Percentiles rank a stretch among this genome's conserved stretches.
Evolutionary conservation across 2,113 vertebrate genomes (phyloP).

Genomic region (Genyomyrus donnyi): DNA sequence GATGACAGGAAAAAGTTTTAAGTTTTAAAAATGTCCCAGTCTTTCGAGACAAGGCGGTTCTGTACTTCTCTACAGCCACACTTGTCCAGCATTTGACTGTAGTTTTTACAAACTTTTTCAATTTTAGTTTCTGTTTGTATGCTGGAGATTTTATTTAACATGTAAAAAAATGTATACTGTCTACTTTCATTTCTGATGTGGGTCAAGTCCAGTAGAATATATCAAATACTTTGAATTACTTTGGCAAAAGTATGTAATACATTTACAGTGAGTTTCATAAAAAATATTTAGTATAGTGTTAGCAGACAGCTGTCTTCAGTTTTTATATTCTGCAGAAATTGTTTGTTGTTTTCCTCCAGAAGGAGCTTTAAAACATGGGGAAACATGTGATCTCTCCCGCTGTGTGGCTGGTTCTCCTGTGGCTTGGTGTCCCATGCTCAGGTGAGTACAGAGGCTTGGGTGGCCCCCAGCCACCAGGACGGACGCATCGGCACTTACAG

Average conservation of each 20-base stretch:
- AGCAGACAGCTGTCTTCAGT: background rate
- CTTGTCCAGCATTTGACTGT: background rate
- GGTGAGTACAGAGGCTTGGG: background rate
- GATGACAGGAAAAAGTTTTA: background rate
- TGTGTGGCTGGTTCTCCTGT: background rate
- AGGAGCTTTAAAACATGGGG: background rate
- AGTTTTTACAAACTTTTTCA: background rate
- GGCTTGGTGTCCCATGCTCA: background rate
- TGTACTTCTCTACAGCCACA: background rate
- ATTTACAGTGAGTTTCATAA: background rate
- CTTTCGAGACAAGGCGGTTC: background rate
- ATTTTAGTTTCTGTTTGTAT: background rate
- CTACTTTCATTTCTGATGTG: background rate
- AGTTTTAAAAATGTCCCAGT: background rate
- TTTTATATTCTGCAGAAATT: background rate
- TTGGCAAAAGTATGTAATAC: background rate
- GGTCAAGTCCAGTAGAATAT: background rate
- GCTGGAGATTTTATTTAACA: background rate
- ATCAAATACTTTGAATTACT: background rate
- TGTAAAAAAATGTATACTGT: background rate
- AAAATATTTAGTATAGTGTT: background rate
- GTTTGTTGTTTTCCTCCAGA: background rate
- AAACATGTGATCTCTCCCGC: too few relatives aligned
- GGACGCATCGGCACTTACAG: background rate
- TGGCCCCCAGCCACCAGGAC: background rate